Evolutionary conservation across 2,888 invertebrate genomes (phyloP).

Genomic region (Bimastos eiseni): DNA sequence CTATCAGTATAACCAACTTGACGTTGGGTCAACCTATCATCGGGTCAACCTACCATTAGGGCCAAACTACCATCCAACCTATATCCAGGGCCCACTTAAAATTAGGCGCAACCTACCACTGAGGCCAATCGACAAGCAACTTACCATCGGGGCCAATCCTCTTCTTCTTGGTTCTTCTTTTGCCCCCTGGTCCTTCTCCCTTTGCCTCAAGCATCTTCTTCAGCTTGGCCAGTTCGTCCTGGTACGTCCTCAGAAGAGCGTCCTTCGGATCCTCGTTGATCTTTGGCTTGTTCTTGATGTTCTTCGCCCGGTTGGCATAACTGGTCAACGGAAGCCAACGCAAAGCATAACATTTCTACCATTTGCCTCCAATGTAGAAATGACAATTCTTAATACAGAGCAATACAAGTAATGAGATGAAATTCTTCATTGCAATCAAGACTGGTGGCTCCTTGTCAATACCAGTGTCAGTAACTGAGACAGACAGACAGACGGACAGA

Average conservation of each 20-base stretch:
- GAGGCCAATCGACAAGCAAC: background rate
- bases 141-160: slow-evolving; percentile 26
- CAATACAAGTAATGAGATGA: background rate
- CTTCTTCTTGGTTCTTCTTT: slow-evolving; percentile 55
- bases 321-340: slow-evolving; percentile 43
- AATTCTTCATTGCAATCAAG: too few relatives aligned
- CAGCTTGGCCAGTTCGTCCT: slow-evolving; percentile 83
- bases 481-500: background rate
- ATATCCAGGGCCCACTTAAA: too few relatives aligned
- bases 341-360: background rate
- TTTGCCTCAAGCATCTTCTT: slow-evolving; percentile 58
- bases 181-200: slow-evolving; percentile 51
- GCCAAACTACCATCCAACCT: background rate
- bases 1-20: too few relatives aligned
- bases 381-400: background rate
- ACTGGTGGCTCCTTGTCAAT: too few relatives aligned
- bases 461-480: too few relatives aligned
- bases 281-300: slow-evolving; percentile 96
- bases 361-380: background rate
- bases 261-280: slow-evolving; percentile 99
- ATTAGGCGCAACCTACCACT: background rate
- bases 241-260: slow-evolving; percentile 90
- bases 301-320: slow-evolving; percentile 95
- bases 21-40: too few relatives aligned
- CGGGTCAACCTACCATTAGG: background rate